Percentiles rank a stretch among this genome's conserved stretches.
These are phyloP conservation scores for Drusus annulatus DNA, from an alignment of 1,140 invertebrate species.

Conservation along the genomic window DNA sequence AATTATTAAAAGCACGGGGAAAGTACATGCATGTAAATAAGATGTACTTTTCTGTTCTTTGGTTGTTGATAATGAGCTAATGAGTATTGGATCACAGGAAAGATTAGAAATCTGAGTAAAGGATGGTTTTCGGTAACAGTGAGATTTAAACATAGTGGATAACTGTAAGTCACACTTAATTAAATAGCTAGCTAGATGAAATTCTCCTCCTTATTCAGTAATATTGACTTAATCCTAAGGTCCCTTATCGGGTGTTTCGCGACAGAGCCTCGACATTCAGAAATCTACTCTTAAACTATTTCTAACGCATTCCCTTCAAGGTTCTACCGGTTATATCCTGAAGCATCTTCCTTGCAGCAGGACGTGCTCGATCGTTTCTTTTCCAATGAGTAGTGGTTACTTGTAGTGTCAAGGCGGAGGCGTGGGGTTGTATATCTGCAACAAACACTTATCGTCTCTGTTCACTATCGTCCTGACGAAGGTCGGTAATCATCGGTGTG, in stretches of 20 bases:
- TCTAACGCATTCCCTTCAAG: too few relatives aligned
- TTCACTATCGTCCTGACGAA: too few relatives aligned
- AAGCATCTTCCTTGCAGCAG: background rate
- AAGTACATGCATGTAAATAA: background rate
- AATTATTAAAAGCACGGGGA: background rate
- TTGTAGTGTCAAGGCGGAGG: background rate
- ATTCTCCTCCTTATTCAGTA: conserved; percentile 44
- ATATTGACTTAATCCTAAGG: conserved; percentile 19
- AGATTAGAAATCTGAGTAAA: background rate
- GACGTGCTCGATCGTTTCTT: background rate
- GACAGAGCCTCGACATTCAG: background rate
- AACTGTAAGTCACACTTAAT: conserved; percentile 47
- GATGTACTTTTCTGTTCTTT: conserved; percentile 16
- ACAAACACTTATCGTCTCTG: too few relatives aligned
- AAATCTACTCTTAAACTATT: background rate
- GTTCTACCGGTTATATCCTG: too few relatives aligned
- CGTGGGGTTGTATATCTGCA: background rate
- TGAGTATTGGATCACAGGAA: conserved; percentile 20
- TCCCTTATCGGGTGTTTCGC: background rate
- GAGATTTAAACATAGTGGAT: conserved; percentile 57
- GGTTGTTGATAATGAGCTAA: background rate
- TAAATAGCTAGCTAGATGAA: conserved; percentile 57
- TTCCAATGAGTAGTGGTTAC: background rate
- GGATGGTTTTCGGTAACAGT: conserved; percentile 49
- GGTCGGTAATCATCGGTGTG: too few relatives aligned